These are phyloP conservation scores for Galemys pyrenaicus DNA, from an alignment of 2,113 vertebrate species.

Conservation along the genomic window DNA sequence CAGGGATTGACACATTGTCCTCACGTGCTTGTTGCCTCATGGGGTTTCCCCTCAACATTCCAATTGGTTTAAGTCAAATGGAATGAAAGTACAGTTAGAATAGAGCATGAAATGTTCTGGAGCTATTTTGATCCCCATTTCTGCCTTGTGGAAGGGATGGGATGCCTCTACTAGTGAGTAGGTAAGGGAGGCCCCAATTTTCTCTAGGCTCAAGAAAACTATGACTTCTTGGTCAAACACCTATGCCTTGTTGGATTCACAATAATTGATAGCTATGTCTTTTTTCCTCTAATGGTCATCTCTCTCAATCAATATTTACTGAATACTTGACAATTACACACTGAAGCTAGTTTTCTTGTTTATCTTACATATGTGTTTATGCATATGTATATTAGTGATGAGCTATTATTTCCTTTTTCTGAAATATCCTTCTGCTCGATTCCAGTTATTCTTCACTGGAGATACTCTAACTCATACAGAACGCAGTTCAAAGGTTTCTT, in stretches of 20 bases:
- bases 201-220: neutral
- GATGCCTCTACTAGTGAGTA: neutral
- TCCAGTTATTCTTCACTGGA: neutral
- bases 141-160: neutral
- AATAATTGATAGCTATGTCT: neutral
- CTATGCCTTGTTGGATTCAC: neutral
- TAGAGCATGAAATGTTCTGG: conserved; percentile 48
- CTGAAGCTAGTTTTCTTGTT: conserved; percentile 1
- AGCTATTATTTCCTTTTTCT: conserved; percentile 9
- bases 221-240: neutral
- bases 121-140: conserved; percentile 65
- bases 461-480: neutral
- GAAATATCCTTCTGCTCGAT: neutral
- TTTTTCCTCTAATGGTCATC: neutral
- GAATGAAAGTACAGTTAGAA: conserved; percentile 37
- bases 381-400: neutral
- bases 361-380: neutral
- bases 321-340: neutral
- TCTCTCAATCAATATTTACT: conserved; percentile 4
- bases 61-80: conserved; percentile 54
- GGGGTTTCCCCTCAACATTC: conserved; percentile 73
- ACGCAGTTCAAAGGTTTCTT: neutral
- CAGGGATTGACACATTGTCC: conserved; percentile 54
- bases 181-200: neutral
- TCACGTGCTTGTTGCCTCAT: conserved; percentile 59